Base-by-base conservation (phyloP, 2,797 vertebrate species). In the Sciaenops ocellatus region DNA sequence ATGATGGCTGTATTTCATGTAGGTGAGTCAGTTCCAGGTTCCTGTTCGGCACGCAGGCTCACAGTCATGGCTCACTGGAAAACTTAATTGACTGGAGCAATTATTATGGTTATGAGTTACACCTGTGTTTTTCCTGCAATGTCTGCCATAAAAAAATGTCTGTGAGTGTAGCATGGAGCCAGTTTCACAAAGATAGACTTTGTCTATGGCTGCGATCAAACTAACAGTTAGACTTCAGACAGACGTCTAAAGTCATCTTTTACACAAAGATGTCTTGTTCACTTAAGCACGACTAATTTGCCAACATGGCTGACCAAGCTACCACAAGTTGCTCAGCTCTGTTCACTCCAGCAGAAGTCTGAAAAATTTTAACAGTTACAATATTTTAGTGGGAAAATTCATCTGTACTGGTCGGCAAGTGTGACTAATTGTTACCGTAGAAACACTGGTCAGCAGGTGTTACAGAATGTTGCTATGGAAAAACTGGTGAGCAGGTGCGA, bases 81-180 rank as follows among this genome's bases (percentile, higher is more conserved):
- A 41, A 62, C 44, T 52, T 67, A 57, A 80, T 22, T 71, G 62
- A 78, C 41, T 12, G 6, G 30, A 28, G 61, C 52, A 60, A 48
- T 60, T 4, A 1, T 63, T 55, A 28, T 50, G 73, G 56, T 76
- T 69, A 60, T 28, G 51, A 61, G 47, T 70, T 9, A 67, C 61
- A 75, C 50, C 67, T 73, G 72, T 73, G 50, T 56, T 73, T 63
- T 59, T 70, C 15, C 47, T 44, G 46, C 54, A n/a, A n/a, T 24
- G 17, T 18, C 46, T 28, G 16, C 47, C 13, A 9, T 30, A 4
- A 30, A 52, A 52, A 47, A 9, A 16, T 16, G n/a, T 61, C 46
- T 22, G 48, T 28, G 18, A 42, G 18, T 51, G 28, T 24, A 24
- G 16, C 17, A 2, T 5, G 10, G 17, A 6, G 50, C 13, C 10